phyloP scores from a whole-genome alignment of 2,888 invertebrate species.

The Coelopa pilipes region DNA sequence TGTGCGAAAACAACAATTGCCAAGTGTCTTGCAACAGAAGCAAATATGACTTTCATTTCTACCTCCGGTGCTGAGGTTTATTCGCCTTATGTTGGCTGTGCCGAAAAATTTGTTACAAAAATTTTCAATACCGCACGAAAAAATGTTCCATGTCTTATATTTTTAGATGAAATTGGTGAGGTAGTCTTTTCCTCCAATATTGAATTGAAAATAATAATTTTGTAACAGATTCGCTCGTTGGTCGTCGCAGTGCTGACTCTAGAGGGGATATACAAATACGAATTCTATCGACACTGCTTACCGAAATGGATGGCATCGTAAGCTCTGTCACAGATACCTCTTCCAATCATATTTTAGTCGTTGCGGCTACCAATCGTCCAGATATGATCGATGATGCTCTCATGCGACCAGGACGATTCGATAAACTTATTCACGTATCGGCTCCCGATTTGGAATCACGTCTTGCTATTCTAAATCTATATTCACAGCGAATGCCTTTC shows the following conservation, averaged over 20 bases:
- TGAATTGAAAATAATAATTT: too few species aligned
- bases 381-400: slow-evolving; percentile 74
- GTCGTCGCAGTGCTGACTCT: slow-evolving; percentile 59
- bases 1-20: slow-evolving; percentile 75
- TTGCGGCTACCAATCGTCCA: slow-evolving; percentile 76
- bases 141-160: slow-evolving; percentile 72
- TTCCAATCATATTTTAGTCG: slow-evolving; percentile 68
- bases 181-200: not conserved
- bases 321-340: slow-evolving; percentile 36
- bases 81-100: slow-evolving; percentile 75
- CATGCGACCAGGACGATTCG: slow-evolving; percentile 73
- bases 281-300: slow-evolving; percentile 72
- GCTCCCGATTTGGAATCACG: slow-evolving; percentile 70
- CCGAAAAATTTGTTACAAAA: slow-evolving; percentile 71
- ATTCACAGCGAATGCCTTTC: slow-evolving; percentile 68
- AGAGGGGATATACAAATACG: slow-evolving; percentile 69
- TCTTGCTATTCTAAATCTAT: slow-evolving; percentile 67
- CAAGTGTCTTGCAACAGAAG: slow-evolving; percentile 70
- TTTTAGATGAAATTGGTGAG: slow-evolving; percentile 74
- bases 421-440: slow-evolving; percentile 72
- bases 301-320: slow-evolving; percentile 76
- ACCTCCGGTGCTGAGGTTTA: slow-evolving; percentile 73
- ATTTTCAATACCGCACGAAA: slow-evolving; percentile 72
- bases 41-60: slow-evolving; percentile 70
- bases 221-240: slow-evolving; percentile 67